Base-by-base conservation (phyloP, 2,113 vertebrate genomes). In the Sphyrna mokarran region DNA sequence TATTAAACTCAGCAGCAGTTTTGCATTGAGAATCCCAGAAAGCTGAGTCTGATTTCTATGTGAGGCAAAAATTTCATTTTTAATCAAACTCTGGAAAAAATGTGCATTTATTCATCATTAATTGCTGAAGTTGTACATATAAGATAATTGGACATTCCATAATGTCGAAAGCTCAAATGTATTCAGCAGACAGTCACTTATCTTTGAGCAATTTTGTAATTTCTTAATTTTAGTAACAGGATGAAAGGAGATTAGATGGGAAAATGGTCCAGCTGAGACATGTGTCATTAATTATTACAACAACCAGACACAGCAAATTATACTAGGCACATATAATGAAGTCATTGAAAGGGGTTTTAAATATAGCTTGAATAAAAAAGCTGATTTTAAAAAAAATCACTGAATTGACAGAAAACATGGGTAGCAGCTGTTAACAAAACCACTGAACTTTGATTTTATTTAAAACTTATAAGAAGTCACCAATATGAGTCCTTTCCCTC, bases 211-310 rank as follows among this genome's bases (percentile, higher is more conserved):
- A 33, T 95, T 95, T 76, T 95, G 68, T 95, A 76, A 95, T 76
- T 95, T 54, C 94, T 95, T 95, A 95, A 95, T 95, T 95, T 95
- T 95, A 95, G 69, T 95, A 95, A 76, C 94, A 72, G 70, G 40
- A 95, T 95, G 93, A 95, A 95, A 95, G 93, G 93, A 95, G 68
- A 95, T 95, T 95, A 95, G 93, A 95, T 95, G 68, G 91, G 94
- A 72, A 72, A 95, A 95, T 95, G 94, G 66, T 72, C 94, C 66
- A 72, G 68, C 43, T 70, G 23, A 95, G 94, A 95, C 91, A 94
- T 70, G 69, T 95, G 94, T 95, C 94, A 95, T 95, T 95, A 95
- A 95, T 95, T 95, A 72, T 95, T 95, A 95, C 68, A 95, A 61
- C 43, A 95, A 72, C 69, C 94, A 95, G 69, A 54, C 94, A 95